Evolutionary conservation across 2,888 invertebrate species (phyloP), one percentile per base, ranked within the genome.

Genomic region (Eupithecia inturbata): DNA sequence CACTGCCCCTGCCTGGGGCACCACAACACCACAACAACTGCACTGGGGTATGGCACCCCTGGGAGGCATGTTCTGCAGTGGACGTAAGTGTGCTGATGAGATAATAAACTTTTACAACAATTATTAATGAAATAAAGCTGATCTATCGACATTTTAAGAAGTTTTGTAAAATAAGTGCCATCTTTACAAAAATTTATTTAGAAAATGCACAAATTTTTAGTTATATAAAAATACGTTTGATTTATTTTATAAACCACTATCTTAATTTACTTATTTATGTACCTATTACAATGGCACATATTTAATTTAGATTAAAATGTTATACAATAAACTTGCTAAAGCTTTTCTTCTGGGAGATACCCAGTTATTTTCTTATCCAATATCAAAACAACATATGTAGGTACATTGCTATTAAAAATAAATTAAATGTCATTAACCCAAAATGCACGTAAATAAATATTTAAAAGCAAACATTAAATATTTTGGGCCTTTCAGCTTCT

Each of bases 191-290:
- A 64, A 10, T 2, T 64, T 10, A 63, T 33, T 33, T 10, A 36
- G 31, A n/a, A 53, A 57, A 53, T 49, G n/a, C 16, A 57, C n/a
- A 31, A 16, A 67, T 12, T 19, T 60, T 67, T 68, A 33, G 22
- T 41, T 22, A 22, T 60, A 67, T 49, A 60, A 33, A 67, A 41
- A 73, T 60, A 36, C 60, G 28, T 62, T 69, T 70, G 72, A 75
- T 75, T 57, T 70, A 75, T 75, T 72, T 75, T 10, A 72, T 72
- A 75, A 72, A 75, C 70, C 75, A 72, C 53, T 33, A 72, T 64
- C 68, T 45, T 63, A 68, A 22, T 66, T 70, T 39, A 64, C 49
- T 49, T 22, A 53, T 53, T 26, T 1, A 66, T 14, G 66, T 66
- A 39, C 66, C 66, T 39, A 39, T 39, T 64, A 72, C 33, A 73